Base-by-base conservation (phyloP, 2,888 invertebrate genomes). In the Cotesia congregata region DNA sequence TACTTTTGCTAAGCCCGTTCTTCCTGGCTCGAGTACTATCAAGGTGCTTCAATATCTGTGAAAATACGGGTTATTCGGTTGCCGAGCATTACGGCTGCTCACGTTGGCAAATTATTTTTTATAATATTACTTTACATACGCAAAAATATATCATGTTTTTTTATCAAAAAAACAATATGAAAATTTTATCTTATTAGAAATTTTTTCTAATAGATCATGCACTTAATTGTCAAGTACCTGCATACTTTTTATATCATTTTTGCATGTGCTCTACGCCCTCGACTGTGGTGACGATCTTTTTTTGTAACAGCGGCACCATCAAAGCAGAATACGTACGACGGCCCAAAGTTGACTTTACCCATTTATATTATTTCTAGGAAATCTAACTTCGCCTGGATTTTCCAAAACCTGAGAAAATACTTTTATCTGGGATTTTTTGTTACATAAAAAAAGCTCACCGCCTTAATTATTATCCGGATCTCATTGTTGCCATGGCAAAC, bases 401-500 rank as follows among this genome's bases (percentile, higher is more conserved):
- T 72, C 72, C 78, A 76, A 76, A 77, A 83, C 82, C 82, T 83
- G 82, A 74, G 82, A 81, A 83, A 83, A 82, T 74, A 83, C 80
- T 61, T 70, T 79, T 76, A 75, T 75, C 77, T 76, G 77, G 80
- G 80, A 79, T 79, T 80, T 76, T 68, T 41, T 68, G 17, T 80
- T 70, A 80, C 78, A 79, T 78, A 79, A 80, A 77, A 81, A 84
- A 82, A 82, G 82, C 84, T 80, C 81, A 84, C 81, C 82, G 78
- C 40, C 72, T 60, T 40, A 59, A 5, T 59, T n/a, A 79, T 79
- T 75, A 76, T 67, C 79, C 68, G 75, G 72, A 71, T 77, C 75
- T 76, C 71, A 76, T 72, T 61, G 62, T 79, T 77, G 75, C 71
- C 79, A 65, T 76, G 74, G 78, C 80, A 67, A 79, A 78, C 78